Evolutionary conservation across 2,797 vertebrate species (phyloP), one percentile per base, ranked within the genome.

Genomic region (Clarias pachynema): DNA sequence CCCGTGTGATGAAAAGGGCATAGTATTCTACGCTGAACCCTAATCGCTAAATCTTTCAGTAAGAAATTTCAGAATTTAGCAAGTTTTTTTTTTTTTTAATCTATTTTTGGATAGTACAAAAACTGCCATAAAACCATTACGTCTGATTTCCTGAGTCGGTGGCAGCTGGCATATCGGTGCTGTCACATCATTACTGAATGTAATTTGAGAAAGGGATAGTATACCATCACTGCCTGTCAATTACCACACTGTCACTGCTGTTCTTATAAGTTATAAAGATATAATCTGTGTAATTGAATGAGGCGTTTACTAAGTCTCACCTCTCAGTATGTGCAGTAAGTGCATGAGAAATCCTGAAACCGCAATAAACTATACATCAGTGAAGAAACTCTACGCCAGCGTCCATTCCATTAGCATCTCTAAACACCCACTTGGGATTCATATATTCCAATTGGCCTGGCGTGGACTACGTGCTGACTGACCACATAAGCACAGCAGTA

Each of bases 401-500:
- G 5, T 85, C 70, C 63, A 87, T 86, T 82, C 62, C 75, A 79
- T 88, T 85, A 85, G 79, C 73, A 82, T 86, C 83, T 37, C 86
- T 87, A 68, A 79, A 82, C 79, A 83, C 77, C 75, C 77, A 84
- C 79, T 89, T 89, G 78, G 82, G 79, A 85, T 84, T 87, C 78
- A 85, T 85, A 84, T 87, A 87, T 86, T 85, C 79, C 60, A 84
- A 40, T 81, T 78, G 80, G 78, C 77, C 75, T 78, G 53, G 56
- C 78, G 66, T 85, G 73, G 81, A 24, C 84, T 87, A 87, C 60
- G 79, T 88, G 87, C 87, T 86, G 87, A 87, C 83, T 87, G 89
- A 89, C 85, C 88, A 88, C 83, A 82, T 86, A 86, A 87, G 81
- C 82, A 26, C 26, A 72, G 75, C 15, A 44, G 75, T 79, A 87